Conservation (phyloP, 2,797 vertebrate genomes). For the Etheostoma perlongum region DNA sequence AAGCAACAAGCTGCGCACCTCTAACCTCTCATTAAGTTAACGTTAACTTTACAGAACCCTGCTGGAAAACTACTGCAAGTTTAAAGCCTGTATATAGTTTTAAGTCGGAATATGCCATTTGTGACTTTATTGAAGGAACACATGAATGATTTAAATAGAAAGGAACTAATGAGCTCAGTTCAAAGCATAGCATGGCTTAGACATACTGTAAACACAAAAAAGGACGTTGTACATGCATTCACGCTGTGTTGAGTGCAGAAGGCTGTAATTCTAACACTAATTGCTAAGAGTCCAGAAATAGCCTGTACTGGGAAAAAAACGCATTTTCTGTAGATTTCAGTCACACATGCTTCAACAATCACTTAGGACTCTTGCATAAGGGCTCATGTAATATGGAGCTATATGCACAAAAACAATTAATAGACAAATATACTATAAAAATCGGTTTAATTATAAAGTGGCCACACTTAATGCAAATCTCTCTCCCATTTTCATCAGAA, state of each 20-base stretch:
- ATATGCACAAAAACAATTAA: constrained; percentile 28
- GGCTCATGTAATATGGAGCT: constrained; percentile 13
- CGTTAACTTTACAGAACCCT: neutral
- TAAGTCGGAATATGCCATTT: neutral
- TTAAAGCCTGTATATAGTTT: too few species aligned
- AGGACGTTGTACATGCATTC: neutral
- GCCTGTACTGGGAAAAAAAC: neutral
- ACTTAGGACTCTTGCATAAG: neutral
- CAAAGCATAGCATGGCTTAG: neutral
- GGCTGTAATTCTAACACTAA: neutral
- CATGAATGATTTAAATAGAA: neutral
- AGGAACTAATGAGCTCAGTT: neutral
- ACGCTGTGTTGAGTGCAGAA: neutral
- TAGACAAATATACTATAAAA: constrained; percentile 23
- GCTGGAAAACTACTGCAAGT: neutral
- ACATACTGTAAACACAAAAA: neutral
- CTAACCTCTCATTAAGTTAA: constrained; percentile 1
- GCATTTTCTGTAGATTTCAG: neutral
- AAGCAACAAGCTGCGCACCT: neutral
- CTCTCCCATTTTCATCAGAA: constrained; percentile 32
- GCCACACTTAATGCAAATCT: constrained; percentile 23
- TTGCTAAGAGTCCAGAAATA: neutral
- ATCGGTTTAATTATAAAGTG: constrained; percentile 37
- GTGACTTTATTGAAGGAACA: neutral
- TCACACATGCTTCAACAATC: neutral